A percentile compares a stretch with the other conserved stretches of the same genome.
phyloP scores from a whole-genome alignment of 2,113 vertebrate species.

The Eubucco bourcierii region DNA sequence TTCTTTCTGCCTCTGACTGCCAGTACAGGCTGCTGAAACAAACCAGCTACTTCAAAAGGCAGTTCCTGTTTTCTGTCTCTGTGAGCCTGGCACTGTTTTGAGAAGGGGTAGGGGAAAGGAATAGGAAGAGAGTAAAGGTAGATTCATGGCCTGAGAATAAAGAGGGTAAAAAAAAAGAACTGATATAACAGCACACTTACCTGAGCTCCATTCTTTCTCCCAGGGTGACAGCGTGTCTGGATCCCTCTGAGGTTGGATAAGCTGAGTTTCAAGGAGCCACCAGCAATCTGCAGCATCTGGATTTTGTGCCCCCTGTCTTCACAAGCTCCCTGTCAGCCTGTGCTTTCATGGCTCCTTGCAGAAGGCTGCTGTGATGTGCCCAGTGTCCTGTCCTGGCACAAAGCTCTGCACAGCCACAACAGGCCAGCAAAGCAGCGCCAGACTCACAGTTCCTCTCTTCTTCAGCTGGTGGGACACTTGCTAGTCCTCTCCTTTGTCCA shows the following conservation, averaged over 20 bases:
- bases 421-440: constrained; percentile 6
- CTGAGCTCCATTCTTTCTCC: constrained; percentile 33
- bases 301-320: not conserved
- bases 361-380: not conserved
- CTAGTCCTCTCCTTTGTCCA: not conserved
- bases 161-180: not conserved
- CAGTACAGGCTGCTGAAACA: constrained; percentile 42
- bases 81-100: constrained; percentile 19
- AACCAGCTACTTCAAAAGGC: constrained; percentile 53
- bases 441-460: not conserved
- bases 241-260: not conserved
- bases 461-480: not conserved
- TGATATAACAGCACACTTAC: constrained; percentile 38
- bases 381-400: not conserved
- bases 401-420: not conserved
- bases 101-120: not conserved
- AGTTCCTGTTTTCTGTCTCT: constrained; percentile 32
- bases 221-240: not conserved
- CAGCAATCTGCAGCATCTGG: not conserved
- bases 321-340: not conserved
- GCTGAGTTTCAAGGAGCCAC: constrained; percentile 19
- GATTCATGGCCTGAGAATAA: not conserved
- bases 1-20: constrained; percentile 27
- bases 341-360: not conserved
- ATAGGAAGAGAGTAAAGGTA: constrained; percentile 1